Percentiles rank a stretch among this genome's conserved stretches.
phyloP scores from a whole-genome alignment of 2,888 invertebrate genomes.

The Epinotia nisella region DNA sequence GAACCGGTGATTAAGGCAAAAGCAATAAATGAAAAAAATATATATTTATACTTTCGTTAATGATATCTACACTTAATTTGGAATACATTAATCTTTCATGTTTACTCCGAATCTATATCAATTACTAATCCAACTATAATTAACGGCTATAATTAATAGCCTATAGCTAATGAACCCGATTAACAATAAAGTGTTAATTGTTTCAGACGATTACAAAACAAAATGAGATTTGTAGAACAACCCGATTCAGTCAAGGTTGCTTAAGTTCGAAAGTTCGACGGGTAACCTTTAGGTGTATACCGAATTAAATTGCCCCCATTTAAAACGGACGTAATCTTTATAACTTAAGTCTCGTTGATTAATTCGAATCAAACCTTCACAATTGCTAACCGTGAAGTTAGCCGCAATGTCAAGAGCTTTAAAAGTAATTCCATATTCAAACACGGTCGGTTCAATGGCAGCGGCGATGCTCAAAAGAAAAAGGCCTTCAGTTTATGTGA shows the following conservation, averaged over 20 bases:
- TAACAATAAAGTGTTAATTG: constrained; percentile 41
- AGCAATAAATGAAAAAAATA: too few relatives aligned
- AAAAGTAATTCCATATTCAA: constrained; percentile 77
- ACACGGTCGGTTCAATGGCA: constrained; percentile 76
- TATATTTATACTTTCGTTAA: too few relatives aligned
- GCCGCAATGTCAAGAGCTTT: constrained; percentile 78
- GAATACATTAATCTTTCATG: constrained; percentile 23
- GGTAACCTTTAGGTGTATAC: constrained; percentile 58
- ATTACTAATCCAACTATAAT: constrained; percentile 23
- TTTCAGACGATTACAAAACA: constrained; percentile 23
- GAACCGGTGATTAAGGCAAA: constrained; percentile 25
- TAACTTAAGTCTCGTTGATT: constrained; percentile 59
- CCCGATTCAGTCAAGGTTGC: constrained; percentile 43
- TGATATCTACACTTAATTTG: background rate
- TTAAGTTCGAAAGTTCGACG: constrained; percentile 48
- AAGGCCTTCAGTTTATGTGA: background rate
- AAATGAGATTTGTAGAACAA: constrained; percentile 47
- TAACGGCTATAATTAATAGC: constrained; percentile 28
- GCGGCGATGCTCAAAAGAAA: constrained; percentile 48
- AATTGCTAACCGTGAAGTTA: constrained; percentile 62
- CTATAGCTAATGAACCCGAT: constrained; percentile 35
- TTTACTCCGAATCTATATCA: constrained; percentile 19
- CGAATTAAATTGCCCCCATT: constrained; percentile 54
- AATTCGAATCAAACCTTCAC: constrained; percentile 55
- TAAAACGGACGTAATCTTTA: constrained; percentile 57